Percentiles rank a stretch among this genome's conserved stretches.
Conservation (phyloP, 2,113 vertebrate genomes). For the Scomber colias region DNA sequence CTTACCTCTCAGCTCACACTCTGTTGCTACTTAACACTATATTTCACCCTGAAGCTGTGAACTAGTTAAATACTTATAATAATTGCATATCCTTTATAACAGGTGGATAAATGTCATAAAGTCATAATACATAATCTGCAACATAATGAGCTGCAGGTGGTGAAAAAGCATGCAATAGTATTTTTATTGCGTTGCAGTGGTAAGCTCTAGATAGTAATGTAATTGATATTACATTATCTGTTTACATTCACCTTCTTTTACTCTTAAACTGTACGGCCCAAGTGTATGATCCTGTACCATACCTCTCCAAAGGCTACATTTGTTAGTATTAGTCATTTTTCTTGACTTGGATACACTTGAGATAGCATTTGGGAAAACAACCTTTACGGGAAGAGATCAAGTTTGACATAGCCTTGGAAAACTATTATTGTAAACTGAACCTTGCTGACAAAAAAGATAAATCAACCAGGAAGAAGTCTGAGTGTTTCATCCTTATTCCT, state of each 20-base stretch:
- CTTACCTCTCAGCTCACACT: neutral
- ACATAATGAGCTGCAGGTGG: constrained; percentile 8
- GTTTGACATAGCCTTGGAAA: neutral
- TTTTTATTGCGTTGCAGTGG: too few species aligned
- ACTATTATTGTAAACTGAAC: neutral
- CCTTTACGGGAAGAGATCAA: neutral
- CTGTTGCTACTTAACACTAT: neutral
- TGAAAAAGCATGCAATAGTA: neutral
- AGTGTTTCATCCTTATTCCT: constrained; percentile 44
- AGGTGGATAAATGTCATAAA: constrained; percentile 4
- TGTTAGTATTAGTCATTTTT: neutral
- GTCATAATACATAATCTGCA: neutral
- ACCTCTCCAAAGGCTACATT: neutral
- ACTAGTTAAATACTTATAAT: neutral
- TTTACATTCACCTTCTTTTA: neutral
- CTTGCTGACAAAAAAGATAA: neutral
- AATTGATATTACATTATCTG: too few species aligned
- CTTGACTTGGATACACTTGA: neutral
- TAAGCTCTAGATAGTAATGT: too few species aligned
- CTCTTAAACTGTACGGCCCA: neutral
- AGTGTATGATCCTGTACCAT: neutral
- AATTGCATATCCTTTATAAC: neutral
- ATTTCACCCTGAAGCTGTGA: neutral
- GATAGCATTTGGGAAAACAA: constrained; percentile 23
- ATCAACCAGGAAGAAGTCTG: neutral